Conservation (phyloP, 2,797 vertebrate genomes). For the Cheirogaleus major region DNA sequence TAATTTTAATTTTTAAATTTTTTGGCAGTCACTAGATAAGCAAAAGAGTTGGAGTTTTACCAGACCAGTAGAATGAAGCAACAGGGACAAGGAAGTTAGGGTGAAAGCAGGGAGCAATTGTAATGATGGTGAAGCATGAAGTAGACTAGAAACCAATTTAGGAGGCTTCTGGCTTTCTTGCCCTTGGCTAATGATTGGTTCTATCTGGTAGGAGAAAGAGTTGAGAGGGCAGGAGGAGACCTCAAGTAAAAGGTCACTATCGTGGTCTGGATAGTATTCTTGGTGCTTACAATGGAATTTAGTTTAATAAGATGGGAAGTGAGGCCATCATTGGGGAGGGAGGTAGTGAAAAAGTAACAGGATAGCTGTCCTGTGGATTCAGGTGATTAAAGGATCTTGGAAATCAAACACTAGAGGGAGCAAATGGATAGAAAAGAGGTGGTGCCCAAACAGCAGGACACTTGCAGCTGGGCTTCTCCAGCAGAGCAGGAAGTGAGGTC, state of each 20-base stretch:
- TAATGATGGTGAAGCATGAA: neutral
- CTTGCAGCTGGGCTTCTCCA: neutral
- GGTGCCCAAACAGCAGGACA: rapidly evolving
- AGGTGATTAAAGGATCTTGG: neutral
- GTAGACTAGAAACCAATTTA: neutral
- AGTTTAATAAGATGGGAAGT: neutral
- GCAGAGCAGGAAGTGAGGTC: neutral
- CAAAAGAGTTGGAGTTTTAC: neutral
- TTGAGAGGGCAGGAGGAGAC: neutral
- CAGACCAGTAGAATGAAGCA: neutral
- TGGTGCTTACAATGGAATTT: neutral
- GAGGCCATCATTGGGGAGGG: neutral
- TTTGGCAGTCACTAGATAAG: too few species aligned
- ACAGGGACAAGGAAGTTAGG: neutral
- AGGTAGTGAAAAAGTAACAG: neutral
- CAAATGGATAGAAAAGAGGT: neutral
- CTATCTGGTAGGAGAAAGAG: neutral
- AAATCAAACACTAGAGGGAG: neutral
- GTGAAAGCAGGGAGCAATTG: neutral
- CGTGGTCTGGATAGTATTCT: neutral
- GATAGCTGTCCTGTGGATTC: neutral
- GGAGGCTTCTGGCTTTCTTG: neutral
- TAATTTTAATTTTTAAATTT: too few species aligned
- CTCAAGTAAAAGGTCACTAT: neutral
- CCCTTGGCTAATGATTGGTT: neutral